Evolutionary conservation across 2,888 invertebrate species (phyloP).

Genomic region (Noctuana brunneofusca): DNA sequence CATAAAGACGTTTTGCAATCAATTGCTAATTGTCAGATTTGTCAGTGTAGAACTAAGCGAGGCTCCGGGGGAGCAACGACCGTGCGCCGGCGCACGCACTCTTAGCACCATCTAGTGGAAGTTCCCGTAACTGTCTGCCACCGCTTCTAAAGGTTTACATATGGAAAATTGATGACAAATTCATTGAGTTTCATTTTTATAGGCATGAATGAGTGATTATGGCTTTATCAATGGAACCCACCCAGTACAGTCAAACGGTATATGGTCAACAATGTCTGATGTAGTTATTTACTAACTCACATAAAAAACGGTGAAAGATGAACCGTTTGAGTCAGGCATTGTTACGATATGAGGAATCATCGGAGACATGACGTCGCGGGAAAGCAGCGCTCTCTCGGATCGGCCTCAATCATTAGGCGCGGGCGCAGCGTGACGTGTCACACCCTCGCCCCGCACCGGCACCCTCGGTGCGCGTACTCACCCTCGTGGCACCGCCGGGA

Average conservation of each 20-base stretch:
- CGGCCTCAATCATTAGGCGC: slow-evolving; percentile 52
- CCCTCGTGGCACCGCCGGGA: slow-evolving; percentile 14
- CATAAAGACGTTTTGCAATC: background rate
- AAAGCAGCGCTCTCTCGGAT: slow-evolving; percentile 51
- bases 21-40: too few relatives aligned
- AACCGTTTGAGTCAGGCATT: slow-evolving; percentile 32
- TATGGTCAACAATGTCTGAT: background rate
- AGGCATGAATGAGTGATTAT: background rate
- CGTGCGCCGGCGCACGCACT: slow-evolving; percentile 39
- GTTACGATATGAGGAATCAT: slow-evolving; percentile 37
- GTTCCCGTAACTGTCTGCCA: slow-evolving; percentile 38
- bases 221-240: background rate
- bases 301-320: slow-evolving; percentile 20
- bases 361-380: slow-evolving; percentile 46
- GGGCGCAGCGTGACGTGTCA: slow-evolving; percentile 49
- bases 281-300: slow-evolving; percentile 4
- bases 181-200: slow-evolving; percentile 18
- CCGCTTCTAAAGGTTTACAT: slow-evolving; percentile 30
- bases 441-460: slow-evolving; percentile 17
- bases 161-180: slow-evolving; percentile 18
- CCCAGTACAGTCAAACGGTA: background rate
- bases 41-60: slow-evolving; percentile 13
- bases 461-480: slow-evolving; percentile 16
- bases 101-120: slow-evolving; percentile 51
- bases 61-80: slow-evolving; percentile 57